These are phyloP conservation scores for Acanthaster planci DNA, from an alignment of 35 echinoderm and acorn worm species.

Conservation along the genomic window DNA sequence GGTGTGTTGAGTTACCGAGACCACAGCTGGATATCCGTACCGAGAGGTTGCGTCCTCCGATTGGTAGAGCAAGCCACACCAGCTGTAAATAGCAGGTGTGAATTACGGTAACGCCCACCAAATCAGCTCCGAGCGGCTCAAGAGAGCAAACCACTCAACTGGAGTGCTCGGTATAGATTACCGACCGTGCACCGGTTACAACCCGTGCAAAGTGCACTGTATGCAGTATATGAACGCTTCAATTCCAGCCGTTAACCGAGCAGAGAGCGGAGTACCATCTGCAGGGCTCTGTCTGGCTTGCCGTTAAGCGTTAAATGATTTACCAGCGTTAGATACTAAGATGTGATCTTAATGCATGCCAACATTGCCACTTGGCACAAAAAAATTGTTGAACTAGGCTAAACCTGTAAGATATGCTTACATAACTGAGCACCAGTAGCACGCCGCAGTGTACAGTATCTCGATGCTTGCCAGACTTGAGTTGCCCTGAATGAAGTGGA, in stretches of 20 bases:
- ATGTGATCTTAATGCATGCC: too few relatives aligned
- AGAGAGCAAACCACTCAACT: not conserved
- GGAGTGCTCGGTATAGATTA: not conserved
- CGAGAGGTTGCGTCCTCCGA: not conserved
- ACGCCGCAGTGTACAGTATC: too few relatives aligned
- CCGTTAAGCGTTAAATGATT: too few relatives aligned
- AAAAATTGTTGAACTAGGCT: too few relatives aligned
- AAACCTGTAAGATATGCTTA: too few relatives aligned
- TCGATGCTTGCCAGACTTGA: too few relatives aligned
- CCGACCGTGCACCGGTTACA: not conserved
- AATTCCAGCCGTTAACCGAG: not conserved
- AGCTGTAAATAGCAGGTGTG: conserved; percentile 9
- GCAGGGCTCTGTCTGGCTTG: too few relatives aligned
- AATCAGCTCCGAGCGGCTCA: not conserved
- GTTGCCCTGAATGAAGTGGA: too few relatives aligned
- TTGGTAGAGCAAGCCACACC: not conserved
- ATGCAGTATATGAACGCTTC: not conserved
- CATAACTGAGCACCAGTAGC: too few relatives aligned
- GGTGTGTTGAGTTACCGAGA: not conserved
- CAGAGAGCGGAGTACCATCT: too few relatives aligned
- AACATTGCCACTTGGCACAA: too few relatives aligned
- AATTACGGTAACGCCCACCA: conserved; percentile 23
- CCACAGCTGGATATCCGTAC: not conserved
- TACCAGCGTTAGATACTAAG: too few relatives aligned
- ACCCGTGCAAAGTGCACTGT: not conserved